These are phyloP conservation scores for Phainopepla nitens DNA, from an alignment of 2,113 vertebrate genomes.

Conservation along the genomic window DNA sequence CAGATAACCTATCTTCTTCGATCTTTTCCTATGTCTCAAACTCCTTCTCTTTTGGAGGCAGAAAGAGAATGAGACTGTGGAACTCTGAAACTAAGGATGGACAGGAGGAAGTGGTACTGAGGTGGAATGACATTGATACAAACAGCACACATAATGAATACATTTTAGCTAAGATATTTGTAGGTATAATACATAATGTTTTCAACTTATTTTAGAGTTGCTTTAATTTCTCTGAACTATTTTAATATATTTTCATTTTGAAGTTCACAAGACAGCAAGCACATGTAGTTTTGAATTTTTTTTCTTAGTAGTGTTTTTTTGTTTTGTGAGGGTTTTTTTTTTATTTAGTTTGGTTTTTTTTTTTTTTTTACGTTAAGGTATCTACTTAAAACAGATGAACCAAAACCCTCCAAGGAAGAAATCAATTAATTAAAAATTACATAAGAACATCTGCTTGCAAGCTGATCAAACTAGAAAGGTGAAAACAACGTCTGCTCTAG, in stretches of 20 bases:
- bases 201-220: not conserved
- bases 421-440: constrained; percentile 67
- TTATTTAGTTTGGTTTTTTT: not conserved
- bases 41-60: not conserved
- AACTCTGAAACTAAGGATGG: not conserved
- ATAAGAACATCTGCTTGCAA: constrained; percentile 62
- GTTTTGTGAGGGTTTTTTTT: too few relatives aligned
- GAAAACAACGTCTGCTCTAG: constrained; percentile 44
- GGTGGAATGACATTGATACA: not conserved
- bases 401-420: constrained; percentile 60
- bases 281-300: not conserved
- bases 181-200: not conserved
- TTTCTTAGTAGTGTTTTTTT: not conserved
- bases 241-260: not conserved
- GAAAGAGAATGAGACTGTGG: not conserved
- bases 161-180: not conserved
- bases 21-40: not conserved
- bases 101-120: not conserved
- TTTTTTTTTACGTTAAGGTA: not conserved
- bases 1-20: not conserved
- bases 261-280: not conserved
- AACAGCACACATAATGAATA: not conserved
- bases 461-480: constrained; percentile 55
- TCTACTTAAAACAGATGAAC: constrained; percentile 58
- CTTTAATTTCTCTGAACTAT: not conserved